These are phyloP conservation scores for Callipepla californica DNA, from an alignment of 2,113 vertebrate species.

Conservation along the genomic window DNA sequence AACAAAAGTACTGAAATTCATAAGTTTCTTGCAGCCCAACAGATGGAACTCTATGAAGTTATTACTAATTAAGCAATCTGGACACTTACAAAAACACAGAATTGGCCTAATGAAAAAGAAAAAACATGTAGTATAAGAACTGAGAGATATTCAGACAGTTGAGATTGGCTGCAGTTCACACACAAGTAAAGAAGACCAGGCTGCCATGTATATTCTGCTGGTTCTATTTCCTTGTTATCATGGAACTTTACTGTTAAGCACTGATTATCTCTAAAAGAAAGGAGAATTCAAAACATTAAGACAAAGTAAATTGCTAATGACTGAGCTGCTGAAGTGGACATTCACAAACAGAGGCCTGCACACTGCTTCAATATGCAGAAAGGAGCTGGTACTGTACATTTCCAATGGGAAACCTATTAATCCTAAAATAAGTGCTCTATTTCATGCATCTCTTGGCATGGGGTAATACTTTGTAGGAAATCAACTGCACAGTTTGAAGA, in stretches of 20 bases:
- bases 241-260: neutral
- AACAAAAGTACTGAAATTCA: neutral
- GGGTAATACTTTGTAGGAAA: neutral
- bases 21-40: neutral
- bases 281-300: neutral
- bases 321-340: accelerated
- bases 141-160: neutral
- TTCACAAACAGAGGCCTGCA: no score
- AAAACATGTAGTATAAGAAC: neutral
- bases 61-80: neutral
- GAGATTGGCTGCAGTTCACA: neutral
- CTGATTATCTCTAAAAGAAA: neutral
- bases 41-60: neutral
- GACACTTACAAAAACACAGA: neutral
- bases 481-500: neutral
- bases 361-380: accelerated
- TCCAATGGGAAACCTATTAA: neutral
- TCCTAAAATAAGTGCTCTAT: neutral
- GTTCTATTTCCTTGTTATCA: neutral
- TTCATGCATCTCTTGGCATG: neutral
- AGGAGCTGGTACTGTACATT: neutral
- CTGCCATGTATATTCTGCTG: accelerated
- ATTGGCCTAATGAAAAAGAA: neutral
- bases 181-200: neutral
- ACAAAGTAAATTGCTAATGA: accelerated